Evolutionary conservation across 2,888 invertebrate species (phyloP).

Genomic region (Pachliopta kotzebuea): DNA sequence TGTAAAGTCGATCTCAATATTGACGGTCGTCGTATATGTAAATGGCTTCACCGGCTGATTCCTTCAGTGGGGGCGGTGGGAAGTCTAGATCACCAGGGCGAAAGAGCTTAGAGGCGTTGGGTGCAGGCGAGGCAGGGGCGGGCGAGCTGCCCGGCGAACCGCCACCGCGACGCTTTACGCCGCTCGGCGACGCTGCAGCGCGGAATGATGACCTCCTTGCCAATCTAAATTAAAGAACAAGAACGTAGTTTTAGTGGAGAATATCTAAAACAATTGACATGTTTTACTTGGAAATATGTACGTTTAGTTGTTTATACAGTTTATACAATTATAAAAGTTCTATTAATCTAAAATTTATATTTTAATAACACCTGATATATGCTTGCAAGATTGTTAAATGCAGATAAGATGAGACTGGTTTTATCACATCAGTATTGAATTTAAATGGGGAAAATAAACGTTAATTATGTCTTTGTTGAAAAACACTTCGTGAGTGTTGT

Average conservation of each 20-base stretch:
- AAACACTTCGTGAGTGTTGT: too few species aligned
- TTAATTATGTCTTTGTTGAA: too few species aligned
- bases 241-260: background rate
- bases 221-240: constrained; percentile 68
- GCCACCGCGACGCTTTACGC: constrained; percentile 72
- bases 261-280: too few species aligned
- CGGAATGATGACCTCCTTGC: constrained; percentile 86
- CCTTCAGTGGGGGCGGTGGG: constrained; percentile 78
- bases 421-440: too few species aligned
- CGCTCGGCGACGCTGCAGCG: constrained; percentile 60
- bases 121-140: constrained; percentile 72
- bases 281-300: too few species aligned
- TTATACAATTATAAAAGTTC: too few species aligned
- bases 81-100: constrained; percentile 69
- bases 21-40: constrained; percentile 75
- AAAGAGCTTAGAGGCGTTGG: constrained; percentile 75
- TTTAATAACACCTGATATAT: too few species aligned
- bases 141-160: constrained; percentile 67
- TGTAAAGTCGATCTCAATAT: constrained; percentile 51
- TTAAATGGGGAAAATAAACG: too few species aligned
- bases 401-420: too few species aligned
- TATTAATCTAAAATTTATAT: too few species aligned
- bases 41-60: constrained; percentile 85
- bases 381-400: too few species aligned
- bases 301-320: too few species aligned